Base-by-base conservation (phyloP, 2,797 vertebrate genomes). In the Peromyscus nudipes region DNA sequence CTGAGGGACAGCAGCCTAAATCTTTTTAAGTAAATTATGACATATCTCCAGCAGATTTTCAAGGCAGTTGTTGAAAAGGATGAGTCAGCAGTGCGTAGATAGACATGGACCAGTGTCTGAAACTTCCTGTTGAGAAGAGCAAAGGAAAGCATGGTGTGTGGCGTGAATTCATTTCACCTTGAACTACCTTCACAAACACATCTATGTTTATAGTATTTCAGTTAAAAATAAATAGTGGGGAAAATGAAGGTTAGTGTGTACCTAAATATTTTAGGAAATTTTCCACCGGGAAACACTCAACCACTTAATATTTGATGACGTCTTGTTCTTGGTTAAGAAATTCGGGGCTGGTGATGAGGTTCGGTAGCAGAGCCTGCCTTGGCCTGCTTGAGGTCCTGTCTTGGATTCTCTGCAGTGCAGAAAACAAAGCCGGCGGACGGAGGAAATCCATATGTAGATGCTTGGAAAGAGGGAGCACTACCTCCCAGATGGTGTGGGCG, bases 141-240 rank as follows among this genome's bases (percentile, higher is more conserved):
- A 86, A 31, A 60, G 23, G 75, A 16, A 46, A n/a, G 75, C 64
- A 0, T 55, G 1, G 25, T 0, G 1, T 46, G 16, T 21, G 3
- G 43, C 27, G 0, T 80, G 43, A 76, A 73, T 67, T 37, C 37
- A 88, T 88, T 82, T 75, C 7, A 49, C 27, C 0, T 2, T 6
- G 12, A 67, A 57, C 31, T 21, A 64, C 11, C 31, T 92, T 75
- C 57, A 25, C 25, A 52, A 80, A 17, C 4, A 46, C 27, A 46
- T 3, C 23, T 69, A 1, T 12, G 52, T 31, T 55, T 90, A 13
- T 62, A 37, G 75, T 13, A 37, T 69, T 88, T 82, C 16, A 29
- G 12, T 93, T 89, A 91, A 92, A 94, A 67, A 67, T 34, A 75
- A 34, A 21, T 93, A 37, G 34, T 83, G 46, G 25, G 31, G 60